A percentile compares a stretch with the other conserved stretches of the same genome.
Evolutionary conservation across 30 jellyfish, hydroid and myxozoan genomes (phyloP).

Genomic region (Hydractinia echinata): DNA sequence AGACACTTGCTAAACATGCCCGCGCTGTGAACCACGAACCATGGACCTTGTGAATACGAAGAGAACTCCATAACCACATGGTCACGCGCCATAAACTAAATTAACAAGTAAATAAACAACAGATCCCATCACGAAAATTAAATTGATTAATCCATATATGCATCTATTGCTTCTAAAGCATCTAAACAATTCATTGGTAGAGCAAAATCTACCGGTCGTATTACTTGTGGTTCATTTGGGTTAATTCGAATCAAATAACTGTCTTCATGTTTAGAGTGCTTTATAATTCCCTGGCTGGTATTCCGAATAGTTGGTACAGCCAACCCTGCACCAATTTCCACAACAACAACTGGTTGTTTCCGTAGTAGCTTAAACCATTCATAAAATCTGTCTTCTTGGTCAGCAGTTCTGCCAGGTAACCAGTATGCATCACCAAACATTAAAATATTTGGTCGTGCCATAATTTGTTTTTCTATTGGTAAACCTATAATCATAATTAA

Average conservation of each 20-base stretch:
- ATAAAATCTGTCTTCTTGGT: slow-evolving; percentile 35
- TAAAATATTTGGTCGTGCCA: slow-evolving; percentile 59
- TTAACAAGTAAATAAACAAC: no score
- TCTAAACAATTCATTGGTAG: slow-evolving; percentile 60
- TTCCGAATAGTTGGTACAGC: slow-evolving; percentile 72
- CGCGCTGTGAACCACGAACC: no score
- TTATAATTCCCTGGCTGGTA: slow-evolving; percentile 40
- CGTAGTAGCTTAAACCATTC: slow-evolving; percentile 20
- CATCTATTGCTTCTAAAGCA: slow-evolving; percentile 52
- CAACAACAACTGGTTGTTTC: slow-evolving; percentile 34
- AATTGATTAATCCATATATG: neutral
- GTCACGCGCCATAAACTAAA: no score
- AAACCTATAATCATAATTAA: slow-evolving; percentile 21
- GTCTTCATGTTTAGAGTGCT: neutral
- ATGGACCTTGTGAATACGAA: no score
- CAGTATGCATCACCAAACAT: slow-evolving; percentile 69
- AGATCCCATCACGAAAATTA: no score
- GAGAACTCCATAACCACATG: no score
- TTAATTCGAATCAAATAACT: slow-evolving; percentile 48
- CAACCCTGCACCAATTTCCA: slow-evolving; percentile 78
- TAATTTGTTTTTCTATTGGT: slow-evolving; percentile 26
- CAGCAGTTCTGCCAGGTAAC: slow-evolving; percentile 34
- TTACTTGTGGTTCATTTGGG: slow-evolving; percentile 56
- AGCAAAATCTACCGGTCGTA: slow-evolving; percentile 28
- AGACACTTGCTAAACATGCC: no score